phyloP scores from a whole-genome alignment of 2,888 invertebrate genomes.

The Ennomos erosarius region DNA sequence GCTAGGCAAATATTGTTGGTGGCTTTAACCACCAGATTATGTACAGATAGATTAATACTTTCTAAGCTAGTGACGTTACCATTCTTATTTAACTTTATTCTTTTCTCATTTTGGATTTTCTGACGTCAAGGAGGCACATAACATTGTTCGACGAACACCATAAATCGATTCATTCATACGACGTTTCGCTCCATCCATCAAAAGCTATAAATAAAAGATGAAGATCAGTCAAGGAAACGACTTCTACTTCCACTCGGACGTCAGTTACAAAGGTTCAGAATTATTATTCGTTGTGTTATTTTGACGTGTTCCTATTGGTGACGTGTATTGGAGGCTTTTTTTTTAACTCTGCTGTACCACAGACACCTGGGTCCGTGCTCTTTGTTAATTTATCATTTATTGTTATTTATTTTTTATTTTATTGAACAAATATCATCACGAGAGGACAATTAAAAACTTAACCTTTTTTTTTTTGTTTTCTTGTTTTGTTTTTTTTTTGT shows the following conservation, averaged over 20 bases:
- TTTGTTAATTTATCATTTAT: no score
- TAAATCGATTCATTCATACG: slow-evolving; percentile 81
- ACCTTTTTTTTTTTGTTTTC: no score
- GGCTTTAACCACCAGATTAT: slow-evolving; percentile 20
- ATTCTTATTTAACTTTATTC: slow-evolving; percentile 52
- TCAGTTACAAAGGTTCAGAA: slow-evolving; percentile 57
- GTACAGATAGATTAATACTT: no score
- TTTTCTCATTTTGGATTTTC: slow-evolving; percentile 63
- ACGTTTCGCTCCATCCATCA: slow-evolving; percentile 78
- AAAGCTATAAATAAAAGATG: slow-evolving; percentile 80
- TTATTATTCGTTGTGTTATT: slow-evolving; percentile 7
- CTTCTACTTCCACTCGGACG: slow-evolving; percentile 69
- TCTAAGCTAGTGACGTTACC: no score
- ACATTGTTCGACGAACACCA: slow-evolving; percentile 68
- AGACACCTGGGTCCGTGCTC: no score
- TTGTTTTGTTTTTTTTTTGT: no score
- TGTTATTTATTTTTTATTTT: no score
- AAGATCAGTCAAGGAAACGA: slow-evolving; percentile 59
- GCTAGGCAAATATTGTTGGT: not conserved
- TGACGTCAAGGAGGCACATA: slow-evolving; percentile 74
- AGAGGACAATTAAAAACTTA: no score
- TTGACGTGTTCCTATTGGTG: no score
- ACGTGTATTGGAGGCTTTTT: not conserved
- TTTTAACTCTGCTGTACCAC: no score
- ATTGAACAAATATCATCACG: no score